Percentiles rank a stretch among this genome's conserved stretches.
Conservation (phyloP, 92 coral and sea anemone species). For the Porites evermanni region DNA sequence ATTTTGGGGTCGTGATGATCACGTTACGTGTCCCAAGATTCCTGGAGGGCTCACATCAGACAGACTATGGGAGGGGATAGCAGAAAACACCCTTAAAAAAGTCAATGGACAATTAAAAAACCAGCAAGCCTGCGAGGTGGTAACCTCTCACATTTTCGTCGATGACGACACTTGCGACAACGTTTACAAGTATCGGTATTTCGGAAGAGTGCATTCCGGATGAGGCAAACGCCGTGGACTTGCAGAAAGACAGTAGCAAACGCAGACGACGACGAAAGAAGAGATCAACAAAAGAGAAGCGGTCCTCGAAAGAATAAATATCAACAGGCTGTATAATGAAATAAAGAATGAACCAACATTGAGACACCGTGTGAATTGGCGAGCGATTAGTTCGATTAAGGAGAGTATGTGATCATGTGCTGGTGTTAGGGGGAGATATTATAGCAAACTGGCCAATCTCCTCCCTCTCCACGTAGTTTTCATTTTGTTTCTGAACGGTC, state of each 20-base stretch:
- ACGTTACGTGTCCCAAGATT: constrained; percentile 97
- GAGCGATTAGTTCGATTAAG: constrained; percentile 77
- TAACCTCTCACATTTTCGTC: constrained; percentile 98
- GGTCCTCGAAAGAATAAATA: constrained; percentile 78
- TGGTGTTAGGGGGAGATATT: constrained; percentile 11
- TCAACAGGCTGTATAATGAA: constrained; percentile 52
- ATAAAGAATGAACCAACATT: constrained; percentile 79
- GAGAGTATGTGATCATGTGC: constrained; percentile 38
- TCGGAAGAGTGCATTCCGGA: constrained; percentile 99
- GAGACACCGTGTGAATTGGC: constrained; percentile 70
- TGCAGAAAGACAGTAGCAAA: constrained; percentile 95
- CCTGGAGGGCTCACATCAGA: constrained; percentile 93
- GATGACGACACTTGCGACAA: constrained; percentile 99
- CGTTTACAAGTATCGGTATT: constrained; percentile 87
- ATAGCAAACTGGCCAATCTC: constrained; percentile 40
- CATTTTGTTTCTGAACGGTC: constrained; percentile 65
- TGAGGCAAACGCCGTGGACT: constrained; percentile 98
- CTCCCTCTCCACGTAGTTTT: constrained; percentile 48
- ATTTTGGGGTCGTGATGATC: constrained; percentile 99
- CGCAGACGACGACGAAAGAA: constrained; percentile 95
- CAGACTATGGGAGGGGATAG: constrained; percentile 86
- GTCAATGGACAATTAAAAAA: constrained; percentile 97
- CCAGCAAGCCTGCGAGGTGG: constrained; percentile 99
- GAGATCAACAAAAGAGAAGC: constrained; percentile 95
- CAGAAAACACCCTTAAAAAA: constrained; percentile 78